Evolutionary conservation across 2,113 vertebrate genomes (phyloP), one percentile per base, ranked within the genome.

Genomic region (Cebidichthys violaceus): DNA sequence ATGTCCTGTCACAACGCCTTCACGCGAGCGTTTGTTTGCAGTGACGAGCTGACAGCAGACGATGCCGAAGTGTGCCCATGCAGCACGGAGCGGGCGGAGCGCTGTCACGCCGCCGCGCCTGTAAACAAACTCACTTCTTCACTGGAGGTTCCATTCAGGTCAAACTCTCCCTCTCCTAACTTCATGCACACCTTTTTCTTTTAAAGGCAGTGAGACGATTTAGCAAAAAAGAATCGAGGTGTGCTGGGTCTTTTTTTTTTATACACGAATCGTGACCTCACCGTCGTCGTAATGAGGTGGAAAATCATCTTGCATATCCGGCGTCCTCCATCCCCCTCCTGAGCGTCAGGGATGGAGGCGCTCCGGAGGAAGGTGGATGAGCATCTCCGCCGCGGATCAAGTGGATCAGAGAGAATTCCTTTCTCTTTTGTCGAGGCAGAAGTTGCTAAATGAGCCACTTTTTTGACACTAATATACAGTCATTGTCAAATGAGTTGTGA

Each of bases 201-300:
- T 31, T 6, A 68, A 41, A 69, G 76, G 52, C 45, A 65, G 66
- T 65, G 60, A 82, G 66, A 60, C 50, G 7, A 47, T 62, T 67
- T 13, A 54, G 47, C 27, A 35, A 11, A 50, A 70, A 70, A 50
- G 66, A 70, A 35, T 22, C 20, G 55, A 39, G 11, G 14, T 54
- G 69, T 43, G 11, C 47, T 27, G 13, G 18, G 27, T 62, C 10
- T 37, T 37, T 18, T 10, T 29, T 59, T 73, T 61, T n/a, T n/a
- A n/a, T 35, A 45, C 45, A 55, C 31, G n/a, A 55, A 22, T 27
- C 18, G 2, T 57, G 68, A 81, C 73, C 70, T 64, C 47, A 70
- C 35, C 65, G 75, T 71, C 59, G 55, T 31, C 52, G 5, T 88
- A 88, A 88, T 81, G 87, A 86, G 80, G 66, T 4, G 37, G 62